phyloP scores from a whole-genome alignment of 2,113 vertebrate genomes.

The Oceanites oceanicus region DNA sequence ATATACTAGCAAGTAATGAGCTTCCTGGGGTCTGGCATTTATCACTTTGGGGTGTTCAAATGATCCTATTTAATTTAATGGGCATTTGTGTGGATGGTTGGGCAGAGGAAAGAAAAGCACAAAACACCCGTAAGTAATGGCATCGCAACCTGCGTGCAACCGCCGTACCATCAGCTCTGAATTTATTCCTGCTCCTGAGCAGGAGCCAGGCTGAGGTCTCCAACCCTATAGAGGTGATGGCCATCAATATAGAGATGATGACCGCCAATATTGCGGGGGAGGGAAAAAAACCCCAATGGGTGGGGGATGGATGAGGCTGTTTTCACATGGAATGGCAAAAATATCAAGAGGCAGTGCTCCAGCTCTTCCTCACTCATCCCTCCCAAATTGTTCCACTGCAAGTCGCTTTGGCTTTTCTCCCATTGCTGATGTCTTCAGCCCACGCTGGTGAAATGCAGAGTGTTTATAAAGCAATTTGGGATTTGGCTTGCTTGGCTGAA shows the following conservation, averaged over 20 bases:
- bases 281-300: accelerated
- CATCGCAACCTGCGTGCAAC: accelerated
- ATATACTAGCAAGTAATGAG: not conserved
- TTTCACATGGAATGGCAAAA: not conserved
- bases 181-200: not conserved
- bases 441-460: slow-evolving; percentile 16
- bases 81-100: not conserved
- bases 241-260: not conserved
- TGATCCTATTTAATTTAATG: not conserved
- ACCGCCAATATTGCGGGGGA: not conserved
- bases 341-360: not conserved
- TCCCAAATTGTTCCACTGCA: not conserved
- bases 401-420: slow-evolving; percentile 36
- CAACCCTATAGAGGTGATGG: not conserved
- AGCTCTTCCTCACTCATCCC: not conserved
- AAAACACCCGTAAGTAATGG: not conserved
- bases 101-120: not conserved
- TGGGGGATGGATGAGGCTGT: not conserved
- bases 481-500: slow-evolving; percentile 69
- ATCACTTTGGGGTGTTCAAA: slow-evolving; percentile 3
- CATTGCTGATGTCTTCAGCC: slow-evolving; percentile 44
- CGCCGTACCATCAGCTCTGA: accelerated
- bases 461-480: slow-evolving; percentile 68
- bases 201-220: not conserved
- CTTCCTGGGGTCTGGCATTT: not conserved